These are phyloP conservation scores for Eubasilissa splendida DNA, from an alignment of 2,888 invertebrate genomes.

Conservation along the genomic window DNA sequence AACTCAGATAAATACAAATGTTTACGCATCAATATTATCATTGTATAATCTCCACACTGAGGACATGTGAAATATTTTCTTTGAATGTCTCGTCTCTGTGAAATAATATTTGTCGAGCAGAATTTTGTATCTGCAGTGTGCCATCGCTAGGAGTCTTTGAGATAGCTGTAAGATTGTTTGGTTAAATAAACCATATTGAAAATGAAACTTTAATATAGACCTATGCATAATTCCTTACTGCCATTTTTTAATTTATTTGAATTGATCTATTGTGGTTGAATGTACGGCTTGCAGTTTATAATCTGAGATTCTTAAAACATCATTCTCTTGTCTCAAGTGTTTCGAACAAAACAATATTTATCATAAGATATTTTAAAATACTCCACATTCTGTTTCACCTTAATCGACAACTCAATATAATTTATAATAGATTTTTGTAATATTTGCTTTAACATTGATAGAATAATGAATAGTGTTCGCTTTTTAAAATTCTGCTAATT, in stretches of 20 bases:
- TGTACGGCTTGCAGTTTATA: background rate
- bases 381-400: too few species aligned
- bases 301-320: slow-evolving; percentile 1
- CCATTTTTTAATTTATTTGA: slow-evolving; percentile 9
- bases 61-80: too few species aligned
- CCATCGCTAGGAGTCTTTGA: slow-evolving; percentile 10
- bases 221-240: background rate
- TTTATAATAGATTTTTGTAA: too few species aligned
- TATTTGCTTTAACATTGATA: too few species aligned
- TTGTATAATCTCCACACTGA: too few species aligned
- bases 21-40: too few species aligned
- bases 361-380: too few species aligned
- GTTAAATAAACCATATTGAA: slow-evolving; percentile 2
- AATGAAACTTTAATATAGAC: background rate
- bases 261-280: background rate
- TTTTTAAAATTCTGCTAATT: background rate
- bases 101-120: slow-evolving; percentile 1
- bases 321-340: background rate
- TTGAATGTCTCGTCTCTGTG: background rate
- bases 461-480: too few species aligned
- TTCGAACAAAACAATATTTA: too few species aligned
- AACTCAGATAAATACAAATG: too few species aligned
- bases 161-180: slow-evolving; percentile 3
- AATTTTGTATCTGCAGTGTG: background rate
- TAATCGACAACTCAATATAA: too few species aligned